Percentiles rank a stretch among this genome's conserved stretches.
phyloP scores from a whole-genome alignment of 1,140 invertebrate genomes.

The Heterodera schachtii region DNA sequence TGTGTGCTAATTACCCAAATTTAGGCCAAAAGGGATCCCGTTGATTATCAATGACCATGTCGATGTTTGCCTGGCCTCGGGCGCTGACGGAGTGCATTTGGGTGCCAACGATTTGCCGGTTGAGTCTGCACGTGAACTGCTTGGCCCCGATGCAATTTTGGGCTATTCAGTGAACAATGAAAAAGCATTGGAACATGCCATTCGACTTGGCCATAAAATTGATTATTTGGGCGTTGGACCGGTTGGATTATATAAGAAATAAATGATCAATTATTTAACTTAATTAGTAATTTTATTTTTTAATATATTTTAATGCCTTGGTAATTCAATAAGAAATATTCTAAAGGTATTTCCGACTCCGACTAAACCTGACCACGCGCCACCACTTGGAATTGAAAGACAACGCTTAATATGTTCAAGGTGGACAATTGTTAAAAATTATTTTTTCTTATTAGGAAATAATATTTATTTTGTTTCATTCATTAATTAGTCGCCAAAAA shows the following conservation, averaged over 20 bases:
- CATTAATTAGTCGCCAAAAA: too few species aligned
- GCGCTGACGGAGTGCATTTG: constrained; percentile 17
- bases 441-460: too few species aligned
- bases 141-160: constrained; percentile 3
- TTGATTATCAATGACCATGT: constrained; percentile 22
- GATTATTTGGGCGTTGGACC: constrained; percentile 22
- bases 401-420: neutral
- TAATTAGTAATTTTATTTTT: neutral
- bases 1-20: neutral
- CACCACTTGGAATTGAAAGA: neutral
- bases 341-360: constrained; percentile 1
- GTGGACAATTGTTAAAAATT: neutral
- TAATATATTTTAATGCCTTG: neutral
- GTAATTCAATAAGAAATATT: neutral
- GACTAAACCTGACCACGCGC: constrained; percentile 5
- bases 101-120: constrained; percentile 9
- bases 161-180: constrained; percentile 1
- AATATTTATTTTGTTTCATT: too few species aligned
- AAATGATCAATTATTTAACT: neutral
- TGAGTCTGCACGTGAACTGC: neutral
- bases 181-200: neutral
- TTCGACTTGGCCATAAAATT: neutral
- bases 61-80: constrained; percentile 5
- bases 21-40: neutral
- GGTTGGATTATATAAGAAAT: neutral